phyloP scores from a whole-genome alignment of 2,797 vertebrate species.

The Bradypodion ventrale region DNA sequence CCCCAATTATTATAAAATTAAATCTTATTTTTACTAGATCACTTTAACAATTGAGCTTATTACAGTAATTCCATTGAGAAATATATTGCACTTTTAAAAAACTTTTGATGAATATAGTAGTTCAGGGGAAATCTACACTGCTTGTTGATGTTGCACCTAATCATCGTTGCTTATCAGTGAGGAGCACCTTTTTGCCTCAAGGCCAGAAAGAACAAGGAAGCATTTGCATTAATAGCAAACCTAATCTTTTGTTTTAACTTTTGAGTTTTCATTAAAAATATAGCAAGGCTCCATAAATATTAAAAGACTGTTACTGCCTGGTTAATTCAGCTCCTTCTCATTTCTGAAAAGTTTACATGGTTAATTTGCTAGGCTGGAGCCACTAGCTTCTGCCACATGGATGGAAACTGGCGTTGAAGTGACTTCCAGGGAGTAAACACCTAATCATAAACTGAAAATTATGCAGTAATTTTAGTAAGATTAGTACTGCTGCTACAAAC shows the following conservation, averaged over 20 bases:
- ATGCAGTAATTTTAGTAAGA: too few species aligned
- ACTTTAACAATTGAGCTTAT: background rate
- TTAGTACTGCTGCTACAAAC: background rate
- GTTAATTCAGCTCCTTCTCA: background rate
- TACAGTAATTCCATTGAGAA: conserved; percentile 21
- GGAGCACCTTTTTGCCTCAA: conserved; percentile 1
- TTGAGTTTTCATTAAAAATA: background rate
- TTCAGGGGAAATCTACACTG: background rate
- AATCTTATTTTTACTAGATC: background rate
- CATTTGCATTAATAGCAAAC: background rate
- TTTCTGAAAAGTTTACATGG: background rate
- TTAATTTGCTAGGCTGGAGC: background rate
- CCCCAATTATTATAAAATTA: background rate
- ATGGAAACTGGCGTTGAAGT: background rate
- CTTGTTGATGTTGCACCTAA: too few species aligned
- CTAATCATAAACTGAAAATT: background rate
- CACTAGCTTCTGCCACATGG: background rate
- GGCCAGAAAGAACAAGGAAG: conserved; percentile 20
- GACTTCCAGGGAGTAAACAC: background rate
- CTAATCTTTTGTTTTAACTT: background rate
- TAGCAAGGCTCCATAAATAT: background rate
- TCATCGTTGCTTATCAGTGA: background rate
- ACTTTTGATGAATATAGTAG: fast-evolving
- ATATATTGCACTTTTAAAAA: conserved; percentile 1
- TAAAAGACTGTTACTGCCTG: conserved; percentile 9